Evolutionary conservation across 37 sponge, comb jelly and placozoan genomes (phyloP).

Genomic region (Cliona cf. orientalis): DNA sequence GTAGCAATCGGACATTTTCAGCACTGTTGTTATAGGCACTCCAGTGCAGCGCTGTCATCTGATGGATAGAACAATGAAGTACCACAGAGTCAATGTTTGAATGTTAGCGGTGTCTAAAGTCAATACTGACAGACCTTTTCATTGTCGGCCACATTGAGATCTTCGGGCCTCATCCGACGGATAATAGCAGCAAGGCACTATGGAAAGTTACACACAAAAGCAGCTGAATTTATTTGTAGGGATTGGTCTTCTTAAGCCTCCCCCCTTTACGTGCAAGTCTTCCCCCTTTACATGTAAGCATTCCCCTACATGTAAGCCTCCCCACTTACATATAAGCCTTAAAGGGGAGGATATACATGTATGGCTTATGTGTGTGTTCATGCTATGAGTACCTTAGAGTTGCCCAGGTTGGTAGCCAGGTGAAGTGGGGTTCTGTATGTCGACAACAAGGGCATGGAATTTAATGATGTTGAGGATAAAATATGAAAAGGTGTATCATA

Average conservation of each 20-base stretch:
- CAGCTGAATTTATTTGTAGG: background rate
- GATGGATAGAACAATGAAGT: background rate
- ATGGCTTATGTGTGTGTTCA: no score
- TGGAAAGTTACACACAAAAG: background rate
- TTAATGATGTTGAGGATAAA: background rate
- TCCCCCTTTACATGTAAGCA: no score
- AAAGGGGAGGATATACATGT: no score
- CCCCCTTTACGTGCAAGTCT: no score
- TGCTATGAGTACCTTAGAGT: conserved; percentile 58
- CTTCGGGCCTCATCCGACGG: conserved; percentile 46
- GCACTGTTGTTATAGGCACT: conserved; percentile 87
- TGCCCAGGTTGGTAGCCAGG: conserved; percentile 62
- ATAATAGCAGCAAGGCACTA: conserved; percentile 75
- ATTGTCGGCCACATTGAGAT: conserved; percentile 77
- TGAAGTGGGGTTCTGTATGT: conserved; percentile 70
- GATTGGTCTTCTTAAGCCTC: no score
- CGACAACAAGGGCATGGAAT: background rate
- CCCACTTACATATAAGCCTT: no score
- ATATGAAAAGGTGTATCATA: background rate
- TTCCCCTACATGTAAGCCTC: no score
- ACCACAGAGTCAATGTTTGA: background rate
- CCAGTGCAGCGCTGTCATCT: conserved; percentile 96
- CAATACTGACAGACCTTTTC: no score
- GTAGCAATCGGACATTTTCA: conserved; percentile 62
- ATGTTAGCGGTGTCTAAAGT: background rate